Percentiles rank a stretch among this genome's conserved stretches.
These are phyloP conservation scores for Lepidurus couesii DNA, from an alignment of 1,140 invertebrate species.

Conservation along the genomic window DNA sequence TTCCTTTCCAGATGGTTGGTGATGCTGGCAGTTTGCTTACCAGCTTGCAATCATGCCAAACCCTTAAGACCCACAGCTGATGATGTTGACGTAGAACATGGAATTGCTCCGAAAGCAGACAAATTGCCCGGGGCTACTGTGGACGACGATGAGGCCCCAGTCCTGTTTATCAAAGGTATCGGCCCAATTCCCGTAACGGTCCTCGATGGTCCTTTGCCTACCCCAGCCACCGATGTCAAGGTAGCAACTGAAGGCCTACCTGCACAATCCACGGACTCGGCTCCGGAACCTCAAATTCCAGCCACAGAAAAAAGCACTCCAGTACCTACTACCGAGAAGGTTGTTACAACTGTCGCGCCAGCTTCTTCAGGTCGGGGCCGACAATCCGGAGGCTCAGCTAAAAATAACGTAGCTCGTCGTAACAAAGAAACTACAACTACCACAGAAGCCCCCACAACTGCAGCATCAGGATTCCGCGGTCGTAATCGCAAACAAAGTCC, in stretches of 20 bases:
- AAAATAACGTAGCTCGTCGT: not conserved
- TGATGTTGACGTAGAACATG: not conserved
- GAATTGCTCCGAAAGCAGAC: no score
- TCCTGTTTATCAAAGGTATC: slow-evolving; percentile 11
- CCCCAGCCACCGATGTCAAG: not conserved
- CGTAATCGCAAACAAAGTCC: not conserved
- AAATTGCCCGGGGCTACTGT: no score
- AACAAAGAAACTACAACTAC: not conserved
- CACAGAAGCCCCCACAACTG: not conserved
- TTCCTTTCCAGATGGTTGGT: not conserved
- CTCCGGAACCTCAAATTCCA: not conserved
- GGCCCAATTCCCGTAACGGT: not conserved
- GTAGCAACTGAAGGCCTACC: not conserved
- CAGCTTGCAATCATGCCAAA: not conserved
- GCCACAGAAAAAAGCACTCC: not conserved
- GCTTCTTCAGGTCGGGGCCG: not conserved
- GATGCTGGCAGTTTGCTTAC: not conserved
- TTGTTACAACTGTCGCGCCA: not conserved
- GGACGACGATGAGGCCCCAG: not conserved
- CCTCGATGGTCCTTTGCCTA: not conserved
- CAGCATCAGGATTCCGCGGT: not conserved
- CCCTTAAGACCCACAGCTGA: not conserved
- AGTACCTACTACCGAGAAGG: not conserved
- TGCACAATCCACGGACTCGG: not conserved
- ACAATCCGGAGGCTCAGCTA: not conserved